Conservation (phyloP, 2,797 vertebrate species). For the Neosalanx taihuensis region DNA sequence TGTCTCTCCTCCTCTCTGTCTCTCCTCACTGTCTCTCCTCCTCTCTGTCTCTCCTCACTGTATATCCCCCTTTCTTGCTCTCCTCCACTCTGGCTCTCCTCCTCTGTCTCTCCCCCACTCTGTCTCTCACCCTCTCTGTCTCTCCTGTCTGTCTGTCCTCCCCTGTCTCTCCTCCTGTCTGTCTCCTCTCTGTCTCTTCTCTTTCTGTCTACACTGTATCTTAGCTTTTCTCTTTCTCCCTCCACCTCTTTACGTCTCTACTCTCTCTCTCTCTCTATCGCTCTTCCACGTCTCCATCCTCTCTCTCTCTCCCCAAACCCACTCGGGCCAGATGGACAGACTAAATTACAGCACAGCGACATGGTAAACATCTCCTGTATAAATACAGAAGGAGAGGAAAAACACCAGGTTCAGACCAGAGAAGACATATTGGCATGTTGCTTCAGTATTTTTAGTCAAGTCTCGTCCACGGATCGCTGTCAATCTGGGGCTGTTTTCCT, state of each 20-base stretch:
- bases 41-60: neutral
- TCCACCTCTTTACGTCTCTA: slow-evolving; percentile 30
- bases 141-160: neutral
- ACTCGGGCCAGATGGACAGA: slow-evolving; percentile 47
- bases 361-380: slow-evolving; percentile 73
- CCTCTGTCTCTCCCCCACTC: neutral
- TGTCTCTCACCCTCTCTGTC: neutral
- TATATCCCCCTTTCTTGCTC: neutral
- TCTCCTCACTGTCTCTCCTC: neutral
- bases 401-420: slow-evolving; percentile 31
- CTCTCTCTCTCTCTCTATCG: slow-evolving; percentile 29
- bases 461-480: slow-evolving; percentile 55
- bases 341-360: slow-evolving; percentile 69
- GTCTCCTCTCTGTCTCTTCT: neutral
- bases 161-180: neutral
- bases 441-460: slow-evolving; percentile 53
- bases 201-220: neutral
- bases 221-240: neutral
- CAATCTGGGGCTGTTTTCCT: slow-evolving; percentile 63
- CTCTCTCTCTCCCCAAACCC: slow-evolving; percentile 35
- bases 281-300: slow-evolving; percentile 22
- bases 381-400: slow-evolving; percentile 62
- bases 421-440: slow-evolving; percentile 44
- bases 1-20: neutral
- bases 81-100: neutral